Evolutionary conservation across 2,888 invertebrate genomes (phyloP).

Genomic region (Rhogogaster chlorosoma): DNA sequence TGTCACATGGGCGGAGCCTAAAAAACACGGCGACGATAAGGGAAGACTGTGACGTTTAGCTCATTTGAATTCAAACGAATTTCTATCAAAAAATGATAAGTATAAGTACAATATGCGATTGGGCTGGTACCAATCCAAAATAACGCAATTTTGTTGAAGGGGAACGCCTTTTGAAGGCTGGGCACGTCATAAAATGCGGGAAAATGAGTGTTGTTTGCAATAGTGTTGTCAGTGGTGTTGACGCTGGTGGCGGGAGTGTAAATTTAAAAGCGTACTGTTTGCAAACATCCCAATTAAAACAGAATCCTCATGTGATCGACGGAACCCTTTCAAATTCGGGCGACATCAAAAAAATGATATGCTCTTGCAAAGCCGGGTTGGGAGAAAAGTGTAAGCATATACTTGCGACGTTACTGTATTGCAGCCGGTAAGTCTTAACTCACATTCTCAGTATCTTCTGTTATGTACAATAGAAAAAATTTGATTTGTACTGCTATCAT

Average conservation of each 20-base stretch:
- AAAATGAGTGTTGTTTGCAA: too few species aligned
- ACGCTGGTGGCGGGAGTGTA: background rate
- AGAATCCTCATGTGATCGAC: background rate
- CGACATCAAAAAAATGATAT: background rate
- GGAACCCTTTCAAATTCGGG: slow-evolving; percentile 26
- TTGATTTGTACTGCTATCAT: too few species aligned
- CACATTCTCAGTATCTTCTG: too few species aligned
- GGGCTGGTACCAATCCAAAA: slow-evolving; percentile 9
- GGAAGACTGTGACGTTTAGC: background rate
- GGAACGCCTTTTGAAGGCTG: background rate
- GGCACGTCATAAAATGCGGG: background rate
- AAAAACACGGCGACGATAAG: background rate
- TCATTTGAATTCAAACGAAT: too few species aligned
- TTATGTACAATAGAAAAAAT: too few species aligned
- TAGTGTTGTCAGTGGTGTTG: background rate
- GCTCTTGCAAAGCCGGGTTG: too few species aligned
- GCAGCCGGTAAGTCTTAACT: too few species aligned
- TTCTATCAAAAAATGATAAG: background rate
- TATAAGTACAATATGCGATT: background rate
- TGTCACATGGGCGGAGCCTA: background rate
- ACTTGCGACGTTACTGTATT: too few species aligned
- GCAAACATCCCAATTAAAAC: slow-evolving; percentile 38
- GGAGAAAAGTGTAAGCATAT: too few species aligned
- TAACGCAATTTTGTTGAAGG: slow-evolving; percentile 7
- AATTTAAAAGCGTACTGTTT: slow-evolving; percentile 35